phyloP scores from a whole-genome alignment of 2,888 invertebrate genomes.

The Aporophyla lueneburgensis region DNA sequence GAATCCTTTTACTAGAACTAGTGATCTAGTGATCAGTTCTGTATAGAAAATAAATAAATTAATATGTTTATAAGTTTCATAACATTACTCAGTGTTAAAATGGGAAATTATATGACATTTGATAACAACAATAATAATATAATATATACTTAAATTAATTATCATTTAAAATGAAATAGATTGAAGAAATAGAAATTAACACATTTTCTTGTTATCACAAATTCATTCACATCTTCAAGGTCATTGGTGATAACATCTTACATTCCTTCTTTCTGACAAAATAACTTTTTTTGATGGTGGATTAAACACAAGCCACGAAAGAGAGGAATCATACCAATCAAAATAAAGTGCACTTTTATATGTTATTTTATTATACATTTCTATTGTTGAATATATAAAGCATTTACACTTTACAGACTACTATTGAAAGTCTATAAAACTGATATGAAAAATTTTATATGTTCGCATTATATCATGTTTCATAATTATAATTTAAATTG shows the following conservation, averaged over 20 bases:
- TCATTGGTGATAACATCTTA: constrained; percentile 34
- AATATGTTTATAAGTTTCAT: not conserved
- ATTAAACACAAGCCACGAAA: not conserved
- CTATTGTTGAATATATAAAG: constrained; percentile 31
- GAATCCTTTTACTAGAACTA: not conserved
- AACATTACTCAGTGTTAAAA: not conserved
- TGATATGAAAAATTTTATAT: not conserved
- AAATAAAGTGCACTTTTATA: constrained; percentile 17
- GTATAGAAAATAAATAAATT: not conserved
- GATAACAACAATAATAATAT: not conserved
- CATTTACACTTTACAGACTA: constrained; percentile 27
- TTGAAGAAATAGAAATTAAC: constrained; percentile 15
- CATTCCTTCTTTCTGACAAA: constrained; percentile 3
- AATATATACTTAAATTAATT: not conserved
- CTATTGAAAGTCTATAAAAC: constrained; percentile 10
- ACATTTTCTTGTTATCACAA: constrained; percentile 22
- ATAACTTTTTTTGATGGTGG: not conserved
- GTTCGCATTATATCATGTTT: not conserved
- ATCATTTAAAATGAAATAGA: not conserved
- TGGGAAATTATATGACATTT: not conserved
- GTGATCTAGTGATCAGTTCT: not conserved
- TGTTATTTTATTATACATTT: constrained; percentile 9
- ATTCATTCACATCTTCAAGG: constrained; percentile 39
- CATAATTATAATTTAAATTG: constrained; percentile 1
- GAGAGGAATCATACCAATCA: constrained; percentile 4